Conservation (phyloP, 2,797 vertebrate genomes). For the Vespertilio murinus region DNA sequence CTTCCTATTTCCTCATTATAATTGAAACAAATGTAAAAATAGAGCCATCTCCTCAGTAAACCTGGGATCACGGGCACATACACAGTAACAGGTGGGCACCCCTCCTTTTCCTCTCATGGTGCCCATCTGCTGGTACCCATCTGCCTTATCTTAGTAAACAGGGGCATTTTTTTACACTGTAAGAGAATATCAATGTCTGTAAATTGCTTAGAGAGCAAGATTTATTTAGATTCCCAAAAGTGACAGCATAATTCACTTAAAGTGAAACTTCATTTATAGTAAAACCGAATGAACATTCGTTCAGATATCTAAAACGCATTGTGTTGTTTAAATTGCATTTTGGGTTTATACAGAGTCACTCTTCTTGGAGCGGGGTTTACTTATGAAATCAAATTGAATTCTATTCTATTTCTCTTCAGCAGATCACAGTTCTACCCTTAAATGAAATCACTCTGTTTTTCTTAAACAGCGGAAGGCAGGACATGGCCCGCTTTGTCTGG, state of each 20-base stretch:
- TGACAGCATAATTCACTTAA: constrained; percentile 61
- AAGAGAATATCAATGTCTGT: constrained; percentile 50
- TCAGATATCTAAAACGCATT: constrained; percentile 66
- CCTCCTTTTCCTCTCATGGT: constrained; percentile 24
- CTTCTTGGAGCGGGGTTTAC: constrained; percentile 55
- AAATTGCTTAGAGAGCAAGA: constrained; percentile 65
- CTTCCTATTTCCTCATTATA: background rate
- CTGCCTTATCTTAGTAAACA: constrained; percentile 56
- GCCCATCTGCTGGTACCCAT: constrained; percentile 57
- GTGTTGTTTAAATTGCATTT: constrained; percentile 68
- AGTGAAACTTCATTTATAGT: constrained; percentile 72
- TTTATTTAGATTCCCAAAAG: constrained; percentile 68
- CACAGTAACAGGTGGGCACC: constrained; percentile 26
- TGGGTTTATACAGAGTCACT: constrained; percentile 49
- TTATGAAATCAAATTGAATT: constrained; percentile 67
- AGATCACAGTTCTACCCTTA: constrained; percentile 63
- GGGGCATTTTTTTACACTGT: constrained; percentile 22
- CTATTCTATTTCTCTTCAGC: constrained; percentile 63
- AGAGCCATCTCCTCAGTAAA: constrained; percentile 43
- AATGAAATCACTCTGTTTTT: constrained; percentile 66
- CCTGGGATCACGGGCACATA: background rate
- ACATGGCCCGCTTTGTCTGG: constrained; percentile 50
- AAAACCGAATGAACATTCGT: constrained; percentile 41
- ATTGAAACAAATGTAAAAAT: constrained; percentile 46
- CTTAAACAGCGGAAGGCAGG: constrained; percentile 24